phyloP scores from a whole-genome alignment of 2,113 vertebrate species.

The Myotis brandtii region DNA sequence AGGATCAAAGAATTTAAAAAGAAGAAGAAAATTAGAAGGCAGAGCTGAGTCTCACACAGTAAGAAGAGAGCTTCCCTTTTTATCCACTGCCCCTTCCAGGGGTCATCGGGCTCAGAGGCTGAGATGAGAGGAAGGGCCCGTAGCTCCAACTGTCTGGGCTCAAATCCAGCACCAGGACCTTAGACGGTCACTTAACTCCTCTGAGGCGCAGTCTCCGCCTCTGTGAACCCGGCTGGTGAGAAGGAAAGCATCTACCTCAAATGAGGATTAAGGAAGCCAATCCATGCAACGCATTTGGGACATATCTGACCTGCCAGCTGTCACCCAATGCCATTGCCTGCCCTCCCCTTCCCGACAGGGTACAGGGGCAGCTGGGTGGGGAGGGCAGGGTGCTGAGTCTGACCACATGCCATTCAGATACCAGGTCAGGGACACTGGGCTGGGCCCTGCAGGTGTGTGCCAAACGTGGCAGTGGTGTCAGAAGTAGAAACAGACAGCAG shows the following conservation, averaged over 20 bases:
- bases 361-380: too few species aligned
- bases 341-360: background rate
- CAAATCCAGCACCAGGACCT: background rate
- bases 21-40: background rate
- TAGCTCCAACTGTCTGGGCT: background rate
- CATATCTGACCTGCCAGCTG: too few species aligned
- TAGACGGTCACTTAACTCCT: background rate
- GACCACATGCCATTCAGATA: conserved; percentile 22
- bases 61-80: background rate
- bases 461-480: background rate
- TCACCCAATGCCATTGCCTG: background rate
- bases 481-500: background rate
- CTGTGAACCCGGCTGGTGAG: background rate
- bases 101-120: background rate
- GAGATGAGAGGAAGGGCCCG: background rate
- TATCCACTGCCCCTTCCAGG: background rate
- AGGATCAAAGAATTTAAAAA: background rate
- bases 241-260: background rate
- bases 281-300: background rate
- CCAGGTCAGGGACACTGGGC: background rate
- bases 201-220: background rate
- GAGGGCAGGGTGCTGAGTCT: background rate
- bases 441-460: background rate
- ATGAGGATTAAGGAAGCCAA: background rate
- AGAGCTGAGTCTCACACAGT: background rate